Conservation (phyloP, 2,113 vertebrate genomes). For the Mormoops blainvillei region DNA sequence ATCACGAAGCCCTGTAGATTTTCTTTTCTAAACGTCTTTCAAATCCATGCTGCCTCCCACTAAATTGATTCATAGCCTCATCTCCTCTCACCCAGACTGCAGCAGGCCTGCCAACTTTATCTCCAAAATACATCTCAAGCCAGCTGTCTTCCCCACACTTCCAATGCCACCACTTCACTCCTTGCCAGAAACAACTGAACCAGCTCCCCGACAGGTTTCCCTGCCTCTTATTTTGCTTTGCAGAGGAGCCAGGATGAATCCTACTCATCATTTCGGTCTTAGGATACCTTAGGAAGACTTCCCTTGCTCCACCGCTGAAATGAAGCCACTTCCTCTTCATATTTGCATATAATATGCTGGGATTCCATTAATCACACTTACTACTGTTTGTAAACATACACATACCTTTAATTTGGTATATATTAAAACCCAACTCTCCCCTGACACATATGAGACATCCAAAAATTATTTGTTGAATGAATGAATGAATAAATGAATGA, state of each 20-base stretch:
- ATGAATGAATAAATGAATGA: not conserved
- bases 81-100: not conserved
- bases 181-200: not conserved
- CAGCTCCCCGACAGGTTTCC: not conserved
- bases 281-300: not conserved
- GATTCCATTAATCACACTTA: not conserved
- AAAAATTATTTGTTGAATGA: not conserved
- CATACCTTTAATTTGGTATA: not conserved
- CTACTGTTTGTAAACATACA: not conserved
- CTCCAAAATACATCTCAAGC: not conserved
- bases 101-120: not conserved
- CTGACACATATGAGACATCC: not conserved
- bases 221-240: not conserved
- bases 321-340: not conserved
- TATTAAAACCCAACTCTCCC: not conserved
- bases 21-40: not conserved
- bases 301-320: not conserved
- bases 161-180: not conserved
- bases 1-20: not conserved
- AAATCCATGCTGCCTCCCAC: not conserved
- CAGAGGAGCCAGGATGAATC: not conserved
- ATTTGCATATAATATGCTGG: not conserved
- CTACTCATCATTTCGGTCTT: not conserved
- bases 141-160: not conserved
- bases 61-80: not conserved